Evolutionary conservation across 2,797 vertebrate genomes (phyloP), one percentile per base, ranked within the genome.

Genomic region (Gorsachius magnificus): DNA sequence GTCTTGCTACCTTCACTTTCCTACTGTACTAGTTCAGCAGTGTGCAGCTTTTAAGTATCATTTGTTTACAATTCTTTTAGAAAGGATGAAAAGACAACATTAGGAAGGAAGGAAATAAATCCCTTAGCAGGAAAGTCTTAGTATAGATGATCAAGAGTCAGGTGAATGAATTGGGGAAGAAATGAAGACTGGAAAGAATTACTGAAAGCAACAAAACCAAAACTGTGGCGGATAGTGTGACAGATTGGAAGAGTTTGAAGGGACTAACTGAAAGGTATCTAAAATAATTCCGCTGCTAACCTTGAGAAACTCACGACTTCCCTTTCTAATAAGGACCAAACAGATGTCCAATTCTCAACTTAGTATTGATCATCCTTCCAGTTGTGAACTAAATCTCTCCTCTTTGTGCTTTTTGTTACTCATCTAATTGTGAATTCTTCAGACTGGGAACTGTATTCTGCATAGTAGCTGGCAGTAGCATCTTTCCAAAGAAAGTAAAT

Each of bases 351-450:
- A 1, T 54, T 87, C 31, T 71, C 41, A 84, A 31, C 21, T 70
- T 66, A 17, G 6, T 36, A 5, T 3, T 64, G 31, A 8, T 80
- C 8, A 0, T 68, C 46, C 24, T 95, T 87, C n/a, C 28, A n/a
- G 0, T 22, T 0, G 1, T 38, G 60, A 90, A 26, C 36, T 54
- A 12, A 65, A 6, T 71, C n/a, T 76, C 22, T 92, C 2, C 3
- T 70, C 48, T 58, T 70, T 31, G n/a, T 53, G 38, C 24, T 33
- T 57, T 61, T 38, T 75, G 31, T 89, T 66, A 35, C 5, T 82
- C 16, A 36, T 18, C 26, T 9, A 10, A 6, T 24, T 19, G 46
- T 80, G 46, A 78, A 21, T 91, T 85, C 65, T 79, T 86, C 28
- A 63, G 63, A 22, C 26, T 9, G n/a, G 48, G 28, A 56, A 24